A percentile compares a stretch with the other conserved stretches of the same genome.
Conservation (phyloP, 2,888 invertebrate genomes). For the Leucophenga montana region DNA sequence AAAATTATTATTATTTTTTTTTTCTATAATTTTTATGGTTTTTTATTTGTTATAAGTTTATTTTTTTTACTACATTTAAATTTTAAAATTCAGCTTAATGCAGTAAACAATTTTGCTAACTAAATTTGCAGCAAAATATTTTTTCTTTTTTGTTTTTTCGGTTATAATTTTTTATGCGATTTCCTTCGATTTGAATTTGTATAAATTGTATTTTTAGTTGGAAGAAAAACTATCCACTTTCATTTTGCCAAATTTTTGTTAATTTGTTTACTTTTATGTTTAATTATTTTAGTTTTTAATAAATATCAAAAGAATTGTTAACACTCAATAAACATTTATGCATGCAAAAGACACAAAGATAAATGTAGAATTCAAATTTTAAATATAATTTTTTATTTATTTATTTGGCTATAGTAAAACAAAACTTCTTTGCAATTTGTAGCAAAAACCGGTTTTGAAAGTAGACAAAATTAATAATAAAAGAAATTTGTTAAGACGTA, state of each 20-base stretch:
- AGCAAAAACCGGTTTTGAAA: too few species aligned
- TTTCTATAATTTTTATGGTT: background rate
- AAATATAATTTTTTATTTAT: background rate
- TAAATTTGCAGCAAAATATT: background rate
- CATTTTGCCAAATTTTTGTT: slow-evolving; percentile 35
- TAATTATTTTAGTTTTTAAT: slow-evolving; percentile 35
- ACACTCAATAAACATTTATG: slow-evolving; percentile 23
- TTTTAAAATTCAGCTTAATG: slow-evolving; percentile 23
- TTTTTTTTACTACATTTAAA: background rate
- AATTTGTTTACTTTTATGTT: slow-evolving; percentile 14
- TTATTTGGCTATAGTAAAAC: background rate
- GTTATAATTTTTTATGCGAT: slow-evolving; percentile 27
- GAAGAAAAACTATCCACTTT: slow-evolving; percentile 66
- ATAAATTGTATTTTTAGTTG: slow-evolving; percentile 44
- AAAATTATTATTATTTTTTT: background rate
- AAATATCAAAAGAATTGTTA: slow-evolving; percentile 23
- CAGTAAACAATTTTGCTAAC: slow-evolving; percentile 14
- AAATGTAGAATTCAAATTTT: slow-evolving; percentile 8
- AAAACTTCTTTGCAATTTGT: too few species aligned
- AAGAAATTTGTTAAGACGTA: too few species aligned
- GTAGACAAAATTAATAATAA: too few species aligned
- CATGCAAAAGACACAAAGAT: slow-evolving; percentile 26
- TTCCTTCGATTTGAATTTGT: slow-evolving; percentile 21
- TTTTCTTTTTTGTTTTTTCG: slow-evolving; percentile 20
- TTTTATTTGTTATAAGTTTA: background rate